Base-by-base conservation (phyloP, 1,140 invertebrate genomes). In the Tetramorium parvispinum region DNA sequence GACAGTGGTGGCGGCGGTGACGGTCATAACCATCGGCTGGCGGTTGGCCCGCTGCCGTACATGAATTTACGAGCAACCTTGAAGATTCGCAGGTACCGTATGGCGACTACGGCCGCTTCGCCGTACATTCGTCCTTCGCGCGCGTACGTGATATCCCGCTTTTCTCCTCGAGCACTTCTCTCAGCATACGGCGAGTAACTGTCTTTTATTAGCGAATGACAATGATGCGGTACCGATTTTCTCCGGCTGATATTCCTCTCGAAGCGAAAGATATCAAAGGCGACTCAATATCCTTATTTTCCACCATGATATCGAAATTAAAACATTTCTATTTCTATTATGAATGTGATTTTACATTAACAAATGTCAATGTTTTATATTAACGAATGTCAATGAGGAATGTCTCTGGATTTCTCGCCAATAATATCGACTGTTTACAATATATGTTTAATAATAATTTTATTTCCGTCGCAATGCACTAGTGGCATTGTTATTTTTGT, bases 41-140 rank as follows among this genome's bases (percentile, higher is more conserved):
- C 40, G 57, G 27, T 49, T 55, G 46, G 77, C 76, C 66, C 61
- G 71, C 24, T 68, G 21, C 21, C 51, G 63, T 85, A 75, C 3
- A 73, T 75, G 87, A 88, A 87, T 91, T 91, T 92, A 89, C 87
- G 87, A 90, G 91, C 87, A 88, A 68, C 89, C 91, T 91, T 90
- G 87, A 71, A 46, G 82, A 85, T 91, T 82, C 86, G 70, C 66
- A 76, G 78, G 79, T 88, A 91, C 89, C 89, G 89, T 91, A 89
- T 77, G 46, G 65, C 53, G 59, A n/a, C 55, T 40, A 49, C 43
- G 27, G 59, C 24, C 49, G n/a, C 32, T 65, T 63, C 70, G 57
- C 43, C 18, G 73, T 43, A 59, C 37, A 40, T 46, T 32, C 77
- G 85, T 89, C 88, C 88, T 89, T 89, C 88, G 57, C 77, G 70